These are phyloP conservation scores for Rhadinocentrus ornatus DNA, from an alignment of 2,797 vertebrate species.

Conservation along the genomic window DNA sequence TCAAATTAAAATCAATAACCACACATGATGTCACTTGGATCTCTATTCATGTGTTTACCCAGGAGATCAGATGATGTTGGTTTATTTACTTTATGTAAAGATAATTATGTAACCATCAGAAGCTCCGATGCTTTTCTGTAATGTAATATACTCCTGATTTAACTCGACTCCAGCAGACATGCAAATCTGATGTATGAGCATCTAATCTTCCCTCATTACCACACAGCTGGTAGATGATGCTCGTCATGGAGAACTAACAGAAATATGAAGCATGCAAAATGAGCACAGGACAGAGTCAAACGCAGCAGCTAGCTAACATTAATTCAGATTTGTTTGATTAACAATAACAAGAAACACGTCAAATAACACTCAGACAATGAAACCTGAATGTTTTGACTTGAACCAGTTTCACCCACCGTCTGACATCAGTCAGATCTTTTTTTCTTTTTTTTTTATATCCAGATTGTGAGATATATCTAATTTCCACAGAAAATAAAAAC, in stretches of 20 bases:
- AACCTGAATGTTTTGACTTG: background rate
- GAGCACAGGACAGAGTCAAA: background rate
- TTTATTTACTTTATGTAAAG: background rate
- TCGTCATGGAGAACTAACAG: constrained; percentile 6
- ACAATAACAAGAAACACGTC: background rate
- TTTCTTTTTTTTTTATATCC: background rate
- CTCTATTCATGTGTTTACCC: too few relatives aligned
- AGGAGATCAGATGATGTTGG: background rate
- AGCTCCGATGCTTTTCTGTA: background rate
- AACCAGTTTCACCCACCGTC: too few relatives aligned
- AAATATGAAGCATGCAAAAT: constrained; percentile 5
- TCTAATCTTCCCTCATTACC: background rate
- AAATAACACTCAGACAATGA: background rate
- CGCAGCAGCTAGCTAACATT: background rate
- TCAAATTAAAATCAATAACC: too few relatives aligned
- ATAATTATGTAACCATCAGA: constrained; percentile 4
- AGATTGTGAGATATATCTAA: background rate
- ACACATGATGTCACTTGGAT: too few relatives aligned
- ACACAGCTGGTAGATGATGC: background rate
- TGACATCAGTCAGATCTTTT: background rate
- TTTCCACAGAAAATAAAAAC: too few relatives aligned
- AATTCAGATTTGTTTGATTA: background rate
- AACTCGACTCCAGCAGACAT: constrained; percentile 2
- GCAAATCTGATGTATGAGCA: constrained; percentile 21
- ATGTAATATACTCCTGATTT: background rate